These are phyloP conservation scores for Sarcophaga peregrina DNA, from an alignment of 1,140 invertebrate species.

Conservation along the genomic window DNA sequence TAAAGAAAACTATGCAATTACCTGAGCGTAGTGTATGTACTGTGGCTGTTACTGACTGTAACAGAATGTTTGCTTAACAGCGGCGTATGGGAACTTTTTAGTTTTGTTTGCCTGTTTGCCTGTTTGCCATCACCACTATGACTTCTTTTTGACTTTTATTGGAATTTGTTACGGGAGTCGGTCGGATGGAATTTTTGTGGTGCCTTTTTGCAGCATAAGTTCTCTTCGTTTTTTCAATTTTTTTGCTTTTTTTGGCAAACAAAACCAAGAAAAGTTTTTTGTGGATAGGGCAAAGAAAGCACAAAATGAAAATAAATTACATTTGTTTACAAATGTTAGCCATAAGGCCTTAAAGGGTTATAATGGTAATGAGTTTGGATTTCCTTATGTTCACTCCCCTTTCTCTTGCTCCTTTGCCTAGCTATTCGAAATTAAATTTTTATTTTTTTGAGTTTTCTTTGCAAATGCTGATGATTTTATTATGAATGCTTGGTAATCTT, in stretches of 20 bases:
- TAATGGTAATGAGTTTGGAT: neutral
- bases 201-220: neutral
- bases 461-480: no score
- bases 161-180: conserved; percentile 9
- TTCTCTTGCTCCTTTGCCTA: no score
- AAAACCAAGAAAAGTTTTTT: neutral
- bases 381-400: neutral
- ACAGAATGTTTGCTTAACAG: conserved; percentile 29
- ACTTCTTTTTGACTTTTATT: conserved; percentile 39
- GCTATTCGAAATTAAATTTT: no score
- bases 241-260: neutral
- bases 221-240: no score
- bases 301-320: conserved; percentile 2
- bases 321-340: neutral
- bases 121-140: neutral
- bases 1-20: conserved; percentile 24
- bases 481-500: no score
- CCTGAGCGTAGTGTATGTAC: no score
- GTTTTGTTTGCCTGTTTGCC: neutral
- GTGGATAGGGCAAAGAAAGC: neutral
- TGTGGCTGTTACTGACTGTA: no score
- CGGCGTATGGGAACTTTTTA: no score
- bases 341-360: neutral
- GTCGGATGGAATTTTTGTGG: neutral
- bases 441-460: no score